Base-by-base conservation (phyloP, 2,888 invertebrate species). In the Petrophora chlorosata region DNA sequence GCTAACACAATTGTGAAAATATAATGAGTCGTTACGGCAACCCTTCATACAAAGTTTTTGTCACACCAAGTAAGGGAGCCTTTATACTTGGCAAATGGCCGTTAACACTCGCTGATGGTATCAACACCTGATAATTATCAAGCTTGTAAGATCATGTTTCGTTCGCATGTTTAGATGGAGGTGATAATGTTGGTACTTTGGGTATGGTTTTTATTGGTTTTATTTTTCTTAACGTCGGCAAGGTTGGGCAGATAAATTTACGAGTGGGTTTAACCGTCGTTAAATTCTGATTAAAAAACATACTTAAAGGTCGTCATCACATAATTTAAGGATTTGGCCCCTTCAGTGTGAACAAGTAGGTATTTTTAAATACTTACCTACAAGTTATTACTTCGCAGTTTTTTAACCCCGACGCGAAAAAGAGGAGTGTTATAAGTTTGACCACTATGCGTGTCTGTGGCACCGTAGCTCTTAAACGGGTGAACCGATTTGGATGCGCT, bases 11-110 rank as follows among this genome's bases (percentile, higher is more conserved):
- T 76, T 67, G 68, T 73, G 63, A 65, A 76, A 72, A 61, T 69
- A 78, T 80, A 84, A 81, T 77, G 78, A 82, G 66, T 79, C 80
- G 77, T 82, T 82, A 80, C 63, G 57, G 61, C 70, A 76, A 76
- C 81, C 80, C 77, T 79, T 73, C 67, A 56, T 69, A 68, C 58
- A 61, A 63, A 60, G 66, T 71, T 71, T 65, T 60, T 67, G 62
- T 59, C 62, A 63, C 65, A 49, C 34, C 56, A 30, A 41, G 26
- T 72, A 62, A 70, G 43, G 59, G 59, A 41, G 51, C 45, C 41
- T 52, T 51, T 59, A 67, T 59, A 70, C 53, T 52, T 17, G 29
- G 41, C 44, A 48, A 53, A 53, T 48, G 45, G 49, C 57, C 49
- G 57, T 56, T 54, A 53, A 54, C 61, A 52, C 40, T 46, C 42